A percentile compares a stretch with the other conserved stretches of the same genome.
phyloP scores from a whole-genome alignment of 2,113 vertebrate species.

The Cheirogaleus medius region DNA sequence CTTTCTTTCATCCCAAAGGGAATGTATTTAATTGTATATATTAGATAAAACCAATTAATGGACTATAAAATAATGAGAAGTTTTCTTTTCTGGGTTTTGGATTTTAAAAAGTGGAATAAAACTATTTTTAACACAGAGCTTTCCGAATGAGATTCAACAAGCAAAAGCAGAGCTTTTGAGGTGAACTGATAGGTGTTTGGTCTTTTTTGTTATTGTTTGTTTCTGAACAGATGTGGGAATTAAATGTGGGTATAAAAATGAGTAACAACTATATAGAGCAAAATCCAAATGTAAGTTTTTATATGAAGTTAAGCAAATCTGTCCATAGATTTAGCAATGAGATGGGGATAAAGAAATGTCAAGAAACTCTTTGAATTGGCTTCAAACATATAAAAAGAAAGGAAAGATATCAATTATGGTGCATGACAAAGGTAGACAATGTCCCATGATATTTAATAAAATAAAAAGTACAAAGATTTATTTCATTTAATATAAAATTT shows the following conservation, averaged over 20 bases:
- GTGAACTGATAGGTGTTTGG: not conserved
- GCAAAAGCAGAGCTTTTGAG: not conserved
- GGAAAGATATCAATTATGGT: not conserved
- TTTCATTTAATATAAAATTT: not conserved
- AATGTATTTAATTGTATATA: not conserved
- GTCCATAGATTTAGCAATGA: not conserved
- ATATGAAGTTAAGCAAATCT: not conserved
- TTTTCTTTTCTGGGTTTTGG: not conserved
- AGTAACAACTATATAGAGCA: not conserved
- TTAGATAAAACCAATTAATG: not conserved
- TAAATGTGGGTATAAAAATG: not conserved
- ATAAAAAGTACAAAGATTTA: not conserved
- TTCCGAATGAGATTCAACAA: not conserved
- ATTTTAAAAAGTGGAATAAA: not conserved
- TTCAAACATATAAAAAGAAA: not conserved
- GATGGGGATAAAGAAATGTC: not conserved
- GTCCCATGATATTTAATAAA: slow-evolving; percentile 2
- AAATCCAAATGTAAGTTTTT: not conserved
- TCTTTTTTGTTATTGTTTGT: not conserved
- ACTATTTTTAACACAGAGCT: not conserved
- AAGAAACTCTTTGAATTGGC: not conserved
- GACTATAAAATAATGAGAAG: not conserved
- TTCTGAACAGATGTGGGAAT: not conserved
- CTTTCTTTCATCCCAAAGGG: not conserved
- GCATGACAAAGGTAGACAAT: not conserved